phyloP scores from a whole-genome alignment of 2,113 vertebrate species.

The Phrynocephalus versicolor region DNA sequence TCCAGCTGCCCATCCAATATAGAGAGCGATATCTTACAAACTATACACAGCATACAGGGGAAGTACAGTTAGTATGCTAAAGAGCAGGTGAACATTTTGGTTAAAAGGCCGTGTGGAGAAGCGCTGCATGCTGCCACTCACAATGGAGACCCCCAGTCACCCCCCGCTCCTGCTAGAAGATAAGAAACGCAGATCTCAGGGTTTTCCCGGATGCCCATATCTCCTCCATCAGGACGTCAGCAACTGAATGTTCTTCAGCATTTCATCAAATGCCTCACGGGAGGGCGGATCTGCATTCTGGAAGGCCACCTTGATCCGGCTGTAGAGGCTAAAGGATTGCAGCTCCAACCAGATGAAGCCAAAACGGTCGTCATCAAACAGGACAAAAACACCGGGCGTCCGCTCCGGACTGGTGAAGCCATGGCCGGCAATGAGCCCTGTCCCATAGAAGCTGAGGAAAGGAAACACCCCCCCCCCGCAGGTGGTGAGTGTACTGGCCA shows the following conservation, averaged over 20 bases:
- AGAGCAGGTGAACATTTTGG: slow-evolving; percentile 34
- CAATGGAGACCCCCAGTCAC: slow-evolving; percentile 48
- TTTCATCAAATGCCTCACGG: slow-evolving; percentile 90
- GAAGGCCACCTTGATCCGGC: slow-evolving; percentile 90
- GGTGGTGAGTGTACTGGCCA: not conserved
- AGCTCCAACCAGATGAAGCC: slow-evolving; percentile 98
- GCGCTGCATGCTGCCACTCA: slow-evolving; percentile 76
- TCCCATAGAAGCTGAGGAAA: slow-evolving; percentile 88
- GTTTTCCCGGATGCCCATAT: no score
- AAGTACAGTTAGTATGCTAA: slow-evolving; percentile 20
- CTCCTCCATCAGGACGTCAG: slow-evolving; percentile 85
- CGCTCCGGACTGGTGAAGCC: slow-evolving; percentile 96
- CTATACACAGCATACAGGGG: slow-evolving; percentile 28
- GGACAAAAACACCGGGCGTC: slow-evolving; percentile 90
- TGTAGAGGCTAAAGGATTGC: slow-evolving; percentile 97
- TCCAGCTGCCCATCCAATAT: slow-evolving; percentile 38
- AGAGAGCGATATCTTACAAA: slow-evolving; percentile 37
- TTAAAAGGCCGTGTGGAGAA: slow-evolving; percentile 61
- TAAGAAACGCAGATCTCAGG: slow-evolving; percentile 20
- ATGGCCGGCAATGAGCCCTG: slow-evolving; percentile 92
- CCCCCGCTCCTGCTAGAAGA: slow-evolving; percentile 21
- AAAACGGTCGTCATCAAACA: slow-evolving; percentile 93
- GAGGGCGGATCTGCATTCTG: slow-evolving; percentile 86
- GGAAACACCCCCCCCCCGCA: accelerated
- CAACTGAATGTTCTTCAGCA: slow-evolving; percentile 95